phyloP scores from a whole-genome alignment of 2,113 vertebrate genomes.

The Melanerpes formicivorus region DNA sequence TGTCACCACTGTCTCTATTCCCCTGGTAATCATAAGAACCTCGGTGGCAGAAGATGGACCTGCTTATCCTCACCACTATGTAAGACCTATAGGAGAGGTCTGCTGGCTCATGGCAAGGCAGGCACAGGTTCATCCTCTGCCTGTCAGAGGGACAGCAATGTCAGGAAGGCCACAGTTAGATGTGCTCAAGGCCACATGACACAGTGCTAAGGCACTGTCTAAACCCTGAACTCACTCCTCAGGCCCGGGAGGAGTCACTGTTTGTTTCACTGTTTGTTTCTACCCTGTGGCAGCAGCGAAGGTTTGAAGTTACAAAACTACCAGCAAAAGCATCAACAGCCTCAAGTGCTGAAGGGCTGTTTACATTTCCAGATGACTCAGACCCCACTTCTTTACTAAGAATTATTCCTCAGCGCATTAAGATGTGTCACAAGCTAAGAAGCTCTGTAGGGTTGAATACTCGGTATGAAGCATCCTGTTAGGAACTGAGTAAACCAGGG shows the following conservation, averaged over 20 bases:
- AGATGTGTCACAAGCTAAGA: slow-evolving; percentile 46
- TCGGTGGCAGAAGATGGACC: neutral
- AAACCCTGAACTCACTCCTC: neutral
- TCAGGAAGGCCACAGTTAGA: neutral
- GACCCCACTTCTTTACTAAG: neutral
- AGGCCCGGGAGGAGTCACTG: neutral
- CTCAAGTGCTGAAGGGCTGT: slow-evolving; percentile 13
- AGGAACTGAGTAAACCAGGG: slow-evolving; percentile 21
- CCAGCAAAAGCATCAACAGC: neutral
- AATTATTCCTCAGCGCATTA: neutral
- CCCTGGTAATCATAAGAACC: neutral
- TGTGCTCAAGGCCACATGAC: neutral
- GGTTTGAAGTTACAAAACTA: slow-evolving; percentile 25
- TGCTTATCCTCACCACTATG: accelerated
- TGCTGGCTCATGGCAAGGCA: neutral
- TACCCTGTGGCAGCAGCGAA: slow-evolving; percentile 11
- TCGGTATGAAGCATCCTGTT: slow-evolving; percentile 44
- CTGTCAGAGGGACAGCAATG: neutral
- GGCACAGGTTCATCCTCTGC: neutral
- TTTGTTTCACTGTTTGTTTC: neutral
- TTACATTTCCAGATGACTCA: slow-evolving; percentile 67
- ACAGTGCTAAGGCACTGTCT: neutral
- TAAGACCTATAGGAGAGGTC: neutral
- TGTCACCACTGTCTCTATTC: neutral
- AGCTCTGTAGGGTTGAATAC: neutral